Evolutionary conservation across 2,888 invertebrate species (phyloP).

Genomic region (Bombylius major): DNA sequence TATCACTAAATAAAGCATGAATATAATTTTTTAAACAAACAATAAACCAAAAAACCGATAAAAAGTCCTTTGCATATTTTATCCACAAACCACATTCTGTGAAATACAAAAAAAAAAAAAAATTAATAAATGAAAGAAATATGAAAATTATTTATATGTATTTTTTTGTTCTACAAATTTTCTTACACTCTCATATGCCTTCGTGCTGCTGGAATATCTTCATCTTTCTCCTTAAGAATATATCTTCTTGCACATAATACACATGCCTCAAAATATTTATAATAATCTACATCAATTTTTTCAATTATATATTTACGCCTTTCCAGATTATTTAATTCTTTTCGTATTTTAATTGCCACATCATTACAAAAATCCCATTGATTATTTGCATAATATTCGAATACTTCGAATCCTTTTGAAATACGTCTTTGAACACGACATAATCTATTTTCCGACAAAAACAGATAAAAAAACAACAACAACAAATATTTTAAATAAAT

Average conservation of each 20-base stretch:
- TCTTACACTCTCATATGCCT: slow-evolving; percentile 68
- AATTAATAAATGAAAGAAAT: not conserved
- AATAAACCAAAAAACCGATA: not conserved
- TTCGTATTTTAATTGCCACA: slow-evolving; percentile 45
- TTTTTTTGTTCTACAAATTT: not conserved
- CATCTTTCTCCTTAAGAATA: slow-evolving; percentile 71
- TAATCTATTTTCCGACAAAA: slow-evolving; percentile 41
- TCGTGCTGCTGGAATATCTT: slow-evolving; percentile 65
- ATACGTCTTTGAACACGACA: slow-evolving; percentile 73
- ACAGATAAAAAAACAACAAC: too few species aligned
- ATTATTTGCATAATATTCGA: slow-evolving; percentile 85
- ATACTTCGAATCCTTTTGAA: slow-evolving; percentile 73
- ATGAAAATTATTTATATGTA: not conserved
- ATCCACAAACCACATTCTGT: not conserved
- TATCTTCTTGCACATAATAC: slow-evolving; percentile 65
- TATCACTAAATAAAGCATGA: not conserved
- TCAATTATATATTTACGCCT: slow-evolving; percentile 54
- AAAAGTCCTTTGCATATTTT: not conserved
- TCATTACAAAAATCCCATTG: slow-evolving; percentile 81
- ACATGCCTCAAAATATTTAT: slow-evolving; percentile 71
- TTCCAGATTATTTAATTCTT: slow-evolving; percentile 51
- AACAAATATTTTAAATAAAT: too few species aligned
- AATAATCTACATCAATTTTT: slow-evolving; percentile 52
- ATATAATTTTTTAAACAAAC: not conserved
- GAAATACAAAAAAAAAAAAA: not conserved